These are phyloP conservation scores for Leptopterna dolabrata DNA, from an alignment of 2,888 invertebrate species.

Conservation along the genomic window DNA sequence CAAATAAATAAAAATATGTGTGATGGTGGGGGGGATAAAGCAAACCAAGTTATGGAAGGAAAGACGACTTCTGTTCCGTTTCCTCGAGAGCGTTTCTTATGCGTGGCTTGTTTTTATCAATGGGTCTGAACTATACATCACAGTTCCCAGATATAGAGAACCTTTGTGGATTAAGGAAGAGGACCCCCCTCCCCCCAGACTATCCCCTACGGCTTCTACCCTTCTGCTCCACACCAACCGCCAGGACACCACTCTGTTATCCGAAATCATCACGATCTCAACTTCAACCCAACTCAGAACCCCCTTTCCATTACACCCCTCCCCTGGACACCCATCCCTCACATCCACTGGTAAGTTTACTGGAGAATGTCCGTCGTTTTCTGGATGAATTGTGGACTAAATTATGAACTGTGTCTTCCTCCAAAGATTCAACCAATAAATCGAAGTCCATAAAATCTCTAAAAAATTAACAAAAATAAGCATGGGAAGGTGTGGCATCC, in stretches of 20 bases:
- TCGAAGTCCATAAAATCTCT: too few relatives aligned
- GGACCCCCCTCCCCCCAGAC: background rate
- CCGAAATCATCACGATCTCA: too few relatives aligned
- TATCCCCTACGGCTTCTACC: background rate
- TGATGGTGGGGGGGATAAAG: background rate
- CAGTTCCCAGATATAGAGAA: constrained; percentile 32
- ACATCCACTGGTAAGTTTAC: background rate
- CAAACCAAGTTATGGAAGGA: constrained; percentile 38
- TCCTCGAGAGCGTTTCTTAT: constrained; percentile 33
- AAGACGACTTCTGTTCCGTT: constrained; percentile 41
- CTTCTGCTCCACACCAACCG: background rate
- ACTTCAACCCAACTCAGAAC: background rate
- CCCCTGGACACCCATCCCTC: background rate
- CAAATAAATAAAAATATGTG: constrained; percentile 9
- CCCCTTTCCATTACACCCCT: background rate
- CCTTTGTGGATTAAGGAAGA: constrained; percentile 30
- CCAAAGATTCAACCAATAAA: too few relatives aligned
- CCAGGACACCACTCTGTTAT: background rate
- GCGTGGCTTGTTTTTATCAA: constrained; percentile 47
- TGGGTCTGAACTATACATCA: constrained; percentile 41
- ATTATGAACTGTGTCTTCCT: too few relatives aligned
- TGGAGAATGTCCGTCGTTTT: background rate
- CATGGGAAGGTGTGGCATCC: too few relatives aligned
- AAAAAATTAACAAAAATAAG: too few relatives aligned
- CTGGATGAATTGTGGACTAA: background rate